A percentile compares a stretch with the other conserved stretches of the same genome.
These are phyloP conservation scores for Lepeophtheirus salmonis DNA, from an alignment of 1,140 invertebrate species.

Conservation along the genomic window DNA sequence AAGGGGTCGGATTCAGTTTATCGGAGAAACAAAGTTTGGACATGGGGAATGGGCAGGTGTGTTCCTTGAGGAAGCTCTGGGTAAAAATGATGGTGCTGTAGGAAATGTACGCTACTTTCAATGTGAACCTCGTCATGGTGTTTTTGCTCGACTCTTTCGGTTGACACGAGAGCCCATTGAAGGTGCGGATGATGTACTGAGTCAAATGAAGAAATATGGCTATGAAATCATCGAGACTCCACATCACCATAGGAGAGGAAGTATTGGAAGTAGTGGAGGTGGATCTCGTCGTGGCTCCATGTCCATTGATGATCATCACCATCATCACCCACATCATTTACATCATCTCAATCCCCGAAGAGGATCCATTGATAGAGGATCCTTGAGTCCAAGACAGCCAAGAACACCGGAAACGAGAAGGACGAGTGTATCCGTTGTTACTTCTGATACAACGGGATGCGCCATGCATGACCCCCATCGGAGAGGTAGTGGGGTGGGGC, in stretches of 20 bases:
- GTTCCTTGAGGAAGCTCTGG: conserved; percentile 77
- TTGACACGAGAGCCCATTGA: conserved; percentile 15
- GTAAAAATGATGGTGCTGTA: conserved; percentile 39
- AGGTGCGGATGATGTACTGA: conserved; percentile 3
- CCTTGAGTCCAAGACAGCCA: conserved; percentile 1
- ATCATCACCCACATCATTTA: neutral
- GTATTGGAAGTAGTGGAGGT: neutral
- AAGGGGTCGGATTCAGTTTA: conserved; percentile 80
- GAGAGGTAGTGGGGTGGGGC: neutral
- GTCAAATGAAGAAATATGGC: conserved; percentile 7
- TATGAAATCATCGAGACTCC: conserved; percentile 15
- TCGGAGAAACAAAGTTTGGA: conserved; percentile 92
- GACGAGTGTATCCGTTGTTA: neutral
- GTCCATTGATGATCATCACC: neutral
- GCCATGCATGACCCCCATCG: neutral
- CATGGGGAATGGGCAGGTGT: conserved; percentile 91
- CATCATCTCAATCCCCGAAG: neutral
- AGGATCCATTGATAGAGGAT: neutral
- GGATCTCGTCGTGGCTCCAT: conserved; percentile 6
- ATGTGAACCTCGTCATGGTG: conserved; percentile 16
- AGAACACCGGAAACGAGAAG: conserved; percentile 3
- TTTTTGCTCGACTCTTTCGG: conserved; percentile 16
- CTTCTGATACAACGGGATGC: neutral
- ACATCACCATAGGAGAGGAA: neutral
- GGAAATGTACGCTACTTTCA: conserved; percentile 30